Evolutionary conservation across 2,888 invertebrate genomes (phyloP).

Genomic region (Zonitis immaculata): DNA sequence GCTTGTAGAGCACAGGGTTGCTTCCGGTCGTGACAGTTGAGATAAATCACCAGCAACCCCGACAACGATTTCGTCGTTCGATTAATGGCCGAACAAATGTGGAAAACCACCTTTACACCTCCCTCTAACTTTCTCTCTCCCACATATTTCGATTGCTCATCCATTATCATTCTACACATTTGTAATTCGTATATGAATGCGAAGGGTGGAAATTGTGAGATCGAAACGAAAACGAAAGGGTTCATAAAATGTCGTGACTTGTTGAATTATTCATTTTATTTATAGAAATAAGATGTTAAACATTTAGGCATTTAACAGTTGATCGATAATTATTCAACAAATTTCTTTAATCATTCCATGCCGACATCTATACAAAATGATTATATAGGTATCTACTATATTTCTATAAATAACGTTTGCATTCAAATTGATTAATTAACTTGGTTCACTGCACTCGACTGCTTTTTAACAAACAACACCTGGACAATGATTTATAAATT

Average conservation of each 20-base stretch:
- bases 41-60: conserved; percentile 46
- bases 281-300: conserved; percentile 1
- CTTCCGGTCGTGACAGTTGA: conserved; percentile 48
- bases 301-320: not conserved
- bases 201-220: not conserved
- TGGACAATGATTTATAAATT: not conserved
- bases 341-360: not conserved
- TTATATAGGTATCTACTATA: too few relatives aligned
- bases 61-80: conserved; percentile 37
- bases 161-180: too few relatives aligned
- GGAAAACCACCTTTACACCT: conserved; percentile 47
- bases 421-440: conserved; percentile 1
- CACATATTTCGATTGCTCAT: too few relatives aligned
- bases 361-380: not conserved
- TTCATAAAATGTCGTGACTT: not conserved
- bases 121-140: too few relatives aligned
- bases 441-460: not conserved
- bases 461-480: not conserved
- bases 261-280: not conserved
- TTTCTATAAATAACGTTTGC: not conserved
- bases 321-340: not conserved
- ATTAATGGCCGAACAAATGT: conserved; percentile 50
- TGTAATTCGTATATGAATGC: too few relatives aligned
- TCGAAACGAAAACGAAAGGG: not conserved
- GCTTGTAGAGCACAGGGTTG: conserved; percentile 47